These are phyloP conservation scores for Dicycla oo DNA, from an alignment of 2,888 invertebrate genomes.

Conservation along the genomic window DNA sequence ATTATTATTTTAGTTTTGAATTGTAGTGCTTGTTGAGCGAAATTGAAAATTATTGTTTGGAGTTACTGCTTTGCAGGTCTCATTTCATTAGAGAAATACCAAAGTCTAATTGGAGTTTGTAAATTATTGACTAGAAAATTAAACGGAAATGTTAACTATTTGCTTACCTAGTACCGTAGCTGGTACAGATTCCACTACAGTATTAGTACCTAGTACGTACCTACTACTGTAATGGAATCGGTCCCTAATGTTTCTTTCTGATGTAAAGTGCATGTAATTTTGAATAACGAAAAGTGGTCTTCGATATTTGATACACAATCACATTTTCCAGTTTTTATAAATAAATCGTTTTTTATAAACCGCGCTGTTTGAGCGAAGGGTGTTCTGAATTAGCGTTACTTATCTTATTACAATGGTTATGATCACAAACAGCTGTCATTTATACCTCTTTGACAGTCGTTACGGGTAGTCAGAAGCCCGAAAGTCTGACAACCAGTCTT, in stretches of 20 bases:
- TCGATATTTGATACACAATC: neutral
- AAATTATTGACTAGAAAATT: neutral
- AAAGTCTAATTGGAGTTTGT: neutral
- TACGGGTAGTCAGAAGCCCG: too few relatives aligned
- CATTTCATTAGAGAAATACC: neutral
- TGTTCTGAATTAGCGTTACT: neutral
- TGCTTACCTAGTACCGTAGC: too few relatives aligned
- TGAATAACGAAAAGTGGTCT: neutral
- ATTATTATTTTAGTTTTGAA: constrained; percentile 34
- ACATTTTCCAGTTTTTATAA: neutral
- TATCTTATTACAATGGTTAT: neutral
- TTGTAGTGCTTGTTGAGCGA: constrained; percentile 3
- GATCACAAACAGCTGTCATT: too few relatives aligned
- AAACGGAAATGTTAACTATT: neutral
- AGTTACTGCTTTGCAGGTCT: neutral
- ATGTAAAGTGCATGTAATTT: neutral
- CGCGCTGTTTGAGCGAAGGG: neutral
- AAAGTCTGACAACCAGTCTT: too few relatives aligned
- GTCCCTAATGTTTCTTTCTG: neutral
- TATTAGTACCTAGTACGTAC: too few relatives aligned
- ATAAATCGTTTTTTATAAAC: neutral
- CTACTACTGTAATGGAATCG: too few relatives aligned
- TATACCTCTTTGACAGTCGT: too few relatives aligned
- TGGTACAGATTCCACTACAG: too few relatives aligned
- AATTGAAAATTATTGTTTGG: constrained; percentile 12